A percentile compares a stretch with the other conserved stretches of the same genome.
phyloP scores from a whole-genome alignment of 2,888 invertebrate species.

The Idaea straminata region DNA sequence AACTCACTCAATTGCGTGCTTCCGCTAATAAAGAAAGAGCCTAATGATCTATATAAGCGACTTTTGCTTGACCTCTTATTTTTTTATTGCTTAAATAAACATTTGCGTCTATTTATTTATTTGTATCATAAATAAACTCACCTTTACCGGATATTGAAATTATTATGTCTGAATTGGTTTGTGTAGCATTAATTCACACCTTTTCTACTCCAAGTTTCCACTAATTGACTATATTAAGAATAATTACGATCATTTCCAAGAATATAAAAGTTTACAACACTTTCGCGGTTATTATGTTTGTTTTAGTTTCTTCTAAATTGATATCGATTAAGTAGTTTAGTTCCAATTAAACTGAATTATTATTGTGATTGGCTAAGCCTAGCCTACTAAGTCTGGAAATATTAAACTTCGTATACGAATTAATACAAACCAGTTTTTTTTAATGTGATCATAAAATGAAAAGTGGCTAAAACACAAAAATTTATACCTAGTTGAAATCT shows the following conservation, averaged over 20 bases:
- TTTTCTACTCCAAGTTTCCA: neutral
- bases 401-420: no score
- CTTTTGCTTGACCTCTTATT: neutral
- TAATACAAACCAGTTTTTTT: no score
- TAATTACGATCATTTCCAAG: neutral
- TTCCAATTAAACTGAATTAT: neutral
- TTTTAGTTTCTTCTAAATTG: neutral
- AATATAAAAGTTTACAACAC: neutral
- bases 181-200: neutral
- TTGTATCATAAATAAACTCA: neutral
- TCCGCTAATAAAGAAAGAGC: neutral
- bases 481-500: neutral
- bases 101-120: neutral
- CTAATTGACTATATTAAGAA: neutral
- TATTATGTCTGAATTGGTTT: neutral
- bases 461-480: neutral
- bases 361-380: neutral
- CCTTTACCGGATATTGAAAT: neutral
- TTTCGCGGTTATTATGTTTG: neutral
- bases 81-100: neutral
- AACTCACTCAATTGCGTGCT: neutral
- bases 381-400: no score
- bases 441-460: no score
- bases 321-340: neutral
- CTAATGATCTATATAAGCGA: neutral